Conservation (phyloP, 2,797 vertebrate genomes). For the Threskiornis aethiopicus region DNA sequence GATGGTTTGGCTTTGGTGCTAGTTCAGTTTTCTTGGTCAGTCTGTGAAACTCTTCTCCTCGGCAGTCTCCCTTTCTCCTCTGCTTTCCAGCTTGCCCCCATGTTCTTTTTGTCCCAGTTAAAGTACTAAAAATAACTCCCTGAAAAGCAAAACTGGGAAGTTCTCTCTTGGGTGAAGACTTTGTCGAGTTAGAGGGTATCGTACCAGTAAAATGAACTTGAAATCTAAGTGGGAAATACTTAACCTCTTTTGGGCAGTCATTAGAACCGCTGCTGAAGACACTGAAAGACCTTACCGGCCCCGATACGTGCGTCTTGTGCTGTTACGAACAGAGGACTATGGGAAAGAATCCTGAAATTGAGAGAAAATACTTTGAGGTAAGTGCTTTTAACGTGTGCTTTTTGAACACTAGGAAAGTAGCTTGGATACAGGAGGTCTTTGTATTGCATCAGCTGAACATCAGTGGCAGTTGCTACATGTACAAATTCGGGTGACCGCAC, state of each 20-base stretch:
- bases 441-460: neutral
- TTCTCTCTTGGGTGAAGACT: neutral
- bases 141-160: neutral
- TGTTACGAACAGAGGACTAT: conserved; percentile 95
- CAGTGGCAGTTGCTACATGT: accelerated
- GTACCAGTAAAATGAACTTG: neutral
- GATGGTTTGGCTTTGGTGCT: neutral
- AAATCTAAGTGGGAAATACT: neutral
- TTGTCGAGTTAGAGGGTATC: neutral
- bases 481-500: neutral
- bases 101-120: conserved; percentile 19
- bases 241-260: conserved; percentile 77
- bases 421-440: neutral
- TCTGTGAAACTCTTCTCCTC: neutral
- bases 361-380: conserved; percentile 92
- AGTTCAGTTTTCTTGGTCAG: neutral
- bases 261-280: conserved; percentile 89
- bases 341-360: conserved; percentile 92
- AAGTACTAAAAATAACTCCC: conserved; percentile 17
- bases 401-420: neutral
- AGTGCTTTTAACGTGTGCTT: neutral
- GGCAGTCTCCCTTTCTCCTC: neutral
- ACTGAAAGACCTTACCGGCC: conserved; percentile 85
- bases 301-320: conserved; percentile 89
- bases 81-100: neutral